A percentile compares a stretch with the other conserved stretches of the same genome.
These are phyloP conservation scores for Miichthys miiuy DNA, from an alignment of 2,797 vertebrate genomes.

Conservation along the genomic window DNA sequence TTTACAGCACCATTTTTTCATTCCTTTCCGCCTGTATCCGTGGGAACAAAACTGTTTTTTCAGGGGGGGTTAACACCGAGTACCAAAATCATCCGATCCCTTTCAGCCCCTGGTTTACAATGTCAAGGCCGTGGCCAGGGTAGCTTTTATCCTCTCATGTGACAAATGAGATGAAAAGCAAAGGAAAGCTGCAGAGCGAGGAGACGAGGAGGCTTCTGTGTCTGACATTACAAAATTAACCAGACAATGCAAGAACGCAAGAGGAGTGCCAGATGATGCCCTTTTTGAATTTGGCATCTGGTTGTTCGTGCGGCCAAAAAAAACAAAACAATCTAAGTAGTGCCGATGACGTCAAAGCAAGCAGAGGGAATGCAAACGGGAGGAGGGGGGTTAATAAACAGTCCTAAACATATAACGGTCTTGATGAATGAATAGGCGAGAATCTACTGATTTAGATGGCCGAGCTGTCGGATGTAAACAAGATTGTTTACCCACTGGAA, in stretches of 20 bases:
- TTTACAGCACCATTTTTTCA: background rate
- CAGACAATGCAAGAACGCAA: slow-evolving; percentile 21
- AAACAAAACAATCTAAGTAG: background rate
- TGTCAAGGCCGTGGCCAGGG: background rate
- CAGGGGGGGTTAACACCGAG: background rate
- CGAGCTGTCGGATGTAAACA: background rate
- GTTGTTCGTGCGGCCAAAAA: slow-evolving; percentile 14
- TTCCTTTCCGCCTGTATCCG: background rate
- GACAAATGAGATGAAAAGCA: slow-evolving; percentile 53
- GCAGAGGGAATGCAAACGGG: background rate
- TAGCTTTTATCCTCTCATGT: slow-evolving; percentile 51
- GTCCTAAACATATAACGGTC: background rate
- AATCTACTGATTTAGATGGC: background rate
- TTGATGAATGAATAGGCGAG: background rate
- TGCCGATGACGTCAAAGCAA: slow-evolving; percentile 27
- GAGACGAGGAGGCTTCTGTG: slow-evolving; percentile 12
- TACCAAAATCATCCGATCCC: slow-evolving; percentile 11
- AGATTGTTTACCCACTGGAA: background rate
- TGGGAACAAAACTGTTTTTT: slow-evolving; percentile 8
- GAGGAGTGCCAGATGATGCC: slow-evolving; percentile 6
- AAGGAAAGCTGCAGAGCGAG: slow-evolving; percentile 9
- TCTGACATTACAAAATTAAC: slow-evolving; percentile 42
- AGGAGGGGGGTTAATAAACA: slow-evolving; percentile 9
- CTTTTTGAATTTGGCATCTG: slow-evolving; percentile 12
- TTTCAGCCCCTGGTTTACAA: slow-evolving; percentile 3